Percentiles rank a stretch among this genome's conserved stretches.
These are phyloP conservation scores for Brachyhypopomus occidentalis DNA, from an alignment of 2,113 vertebrate species.

Conservation along the genomic window DNA sequence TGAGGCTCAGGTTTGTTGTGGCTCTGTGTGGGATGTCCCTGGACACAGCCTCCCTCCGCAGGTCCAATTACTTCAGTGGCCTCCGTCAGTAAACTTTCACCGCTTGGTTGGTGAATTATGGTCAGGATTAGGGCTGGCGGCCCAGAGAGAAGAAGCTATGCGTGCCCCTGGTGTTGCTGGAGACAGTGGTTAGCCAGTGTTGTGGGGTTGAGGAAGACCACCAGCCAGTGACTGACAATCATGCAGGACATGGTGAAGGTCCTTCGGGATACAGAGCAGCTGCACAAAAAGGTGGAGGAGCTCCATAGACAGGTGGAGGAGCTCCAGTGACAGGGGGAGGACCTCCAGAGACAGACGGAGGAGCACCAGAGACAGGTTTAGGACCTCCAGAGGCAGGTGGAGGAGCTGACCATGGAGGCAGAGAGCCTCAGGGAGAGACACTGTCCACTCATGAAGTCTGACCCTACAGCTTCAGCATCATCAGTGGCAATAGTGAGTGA, in stretches of 20 bases:
- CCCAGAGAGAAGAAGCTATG: conserved; percentile 74
- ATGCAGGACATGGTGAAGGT: conserved; percentile 70
- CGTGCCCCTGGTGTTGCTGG: conserved; percentile 78
- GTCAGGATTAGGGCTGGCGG: conserved; percentile 43
- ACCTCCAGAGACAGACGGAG: too few species aligned
- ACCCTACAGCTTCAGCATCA: conserved; percentile 35
- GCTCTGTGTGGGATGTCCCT: conserved; percentile 16
- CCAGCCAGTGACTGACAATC: conserved; percentile 60
- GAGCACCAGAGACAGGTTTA: too few species aligned
- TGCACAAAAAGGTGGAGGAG: conserved; percentile 74
- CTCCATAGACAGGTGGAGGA: too few species aligned
- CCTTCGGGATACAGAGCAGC: conserved; percentile 76
- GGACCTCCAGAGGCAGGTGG: conserved; percentile 72
- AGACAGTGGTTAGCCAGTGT: conserved; percentile 73
- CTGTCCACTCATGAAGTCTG: conserved; percentile 62
- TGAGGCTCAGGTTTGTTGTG: not conserved
- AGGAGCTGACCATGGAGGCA: conserved; percentile 73
- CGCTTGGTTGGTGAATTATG: conserved; percentile 70
- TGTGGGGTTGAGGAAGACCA: conserved; percentile 42
- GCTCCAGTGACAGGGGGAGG: too few species aligned
- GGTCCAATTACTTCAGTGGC: conserved; percentile 72
- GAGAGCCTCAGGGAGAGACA: conserved; percentile 69
- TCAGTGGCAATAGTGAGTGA: conserved; percentile 7
- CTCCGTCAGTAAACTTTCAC: conserved; percentile 87
- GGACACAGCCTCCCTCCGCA: conserved; percentile 71